Conservation (phyloP, 2,797 vertebrate species). For the Botia almorhae region DNA sequence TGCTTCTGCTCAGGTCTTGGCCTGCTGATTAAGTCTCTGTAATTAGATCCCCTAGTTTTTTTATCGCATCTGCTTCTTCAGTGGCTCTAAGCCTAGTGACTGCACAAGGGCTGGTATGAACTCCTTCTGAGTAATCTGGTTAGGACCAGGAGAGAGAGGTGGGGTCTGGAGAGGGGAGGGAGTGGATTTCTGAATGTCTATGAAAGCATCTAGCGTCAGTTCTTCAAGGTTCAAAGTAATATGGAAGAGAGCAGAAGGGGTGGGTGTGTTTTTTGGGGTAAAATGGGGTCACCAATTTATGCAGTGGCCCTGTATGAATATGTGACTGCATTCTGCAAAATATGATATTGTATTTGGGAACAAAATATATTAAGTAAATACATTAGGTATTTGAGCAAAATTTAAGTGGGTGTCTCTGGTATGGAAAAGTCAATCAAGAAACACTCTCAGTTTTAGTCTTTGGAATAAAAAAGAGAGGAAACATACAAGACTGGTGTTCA, state of each 20-base stretch:
- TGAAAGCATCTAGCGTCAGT: conserved; percentile 20
- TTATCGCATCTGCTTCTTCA: conserved; percentile 53
- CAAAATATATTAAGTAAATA: too few species aligned
- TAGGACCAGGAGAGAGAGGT: conserved; percentile 6
- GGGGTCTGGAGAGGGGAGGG: conserved; percentile 9
- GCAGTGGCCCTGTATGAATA: too few species aligned
- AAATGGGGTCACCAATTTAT: neutral
- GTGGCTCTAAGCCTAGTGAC: conserved; percentile 45
- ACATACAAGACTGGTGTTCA: neutral
- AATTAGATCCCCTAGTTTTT: conserved; percentile 56
- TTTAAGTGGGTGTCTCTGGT: too few species aligned
- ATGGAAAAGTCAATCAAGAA: too few species aligned
- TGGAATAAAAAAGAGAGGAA: neutral
- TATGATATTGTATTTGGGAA: too few species aligned
- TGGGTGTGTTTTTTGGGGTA: neutral
- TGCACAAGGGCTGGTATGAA: neutral
- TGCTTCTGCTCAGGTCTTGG: neutral
- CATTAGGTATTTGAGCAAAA: too few species aligned
- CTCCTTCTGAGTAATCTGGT: conserved; percentile 50
- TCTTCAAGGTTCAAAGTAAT: neutral
- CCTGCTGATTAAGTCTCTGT: conserved; percentile 45
- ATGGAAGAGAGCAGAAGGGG: neutral
- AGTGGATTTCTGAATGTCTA: conserved; percentile 6
- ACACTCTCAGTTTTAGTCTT: too few species aligned
- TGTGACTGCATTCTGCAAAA: too few species aligned